Evolutionary conservation across 2,888 invertebrate species (phyloP).

Genomic region (Andricus quercusramuli): DNA sequence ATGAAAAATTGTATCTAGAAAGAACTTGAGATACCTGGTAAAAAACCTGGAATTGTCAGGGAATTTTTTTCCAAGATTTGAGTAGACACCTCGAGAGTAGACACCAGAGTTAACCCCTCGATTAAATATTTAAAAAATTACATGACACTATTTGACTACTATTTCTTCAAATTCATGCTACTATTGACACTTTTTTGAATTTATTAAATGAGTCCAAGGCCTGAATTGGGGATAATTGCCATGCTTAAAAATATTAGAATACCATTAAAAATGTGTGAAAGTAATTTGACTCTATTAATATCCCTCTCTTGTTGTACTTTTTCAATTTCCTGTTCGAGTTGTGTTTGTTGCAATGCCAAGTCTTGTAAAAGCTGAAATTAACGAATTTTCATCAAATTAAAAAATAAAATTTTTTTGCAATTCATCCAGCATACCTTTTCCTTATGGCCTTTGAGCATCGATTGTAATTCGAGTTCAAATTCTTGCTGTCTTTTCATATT

Average conservation of each 20-base stretch:
- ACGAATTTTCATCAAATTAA: not conserved
- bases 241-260: not conserved
- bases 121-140: no score
- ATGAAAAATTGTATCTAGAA: no score
- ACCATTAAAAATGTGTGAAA: slow-evolving; percentile 73
- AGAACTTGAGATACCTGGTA: no score
- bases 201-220: no score
- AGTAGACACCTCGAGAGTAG: no score
- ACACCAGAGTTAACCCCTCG: no score
- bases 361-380: slow-evolving; percentile 79
- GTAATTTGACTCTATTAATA: slow-evolving; percentile 69
- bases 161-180: no score
- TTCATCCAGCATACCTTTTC: slow-evolving; percentile 79
- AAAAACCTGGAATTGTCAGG: no score
- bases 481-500: slow-evolving; percentile 83
- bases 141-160: no score
- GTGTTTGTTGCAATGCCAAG: slow-evolving; percentile 83
- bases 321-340: slow-evolving; percentile 84
- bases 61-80: no score
- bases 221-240: no score
- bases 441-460: slow-evolving; percentile 82
- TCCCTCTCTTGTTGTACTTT: slow-evolving; percentile 86
- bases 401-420: slow-evolving; percentile 11
- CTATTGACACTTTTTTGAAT: no score
- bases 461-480: slow-evolving; percentile 84